Percentiles rank a stretch among this genome's conserved stretches.
These are phyloP conservation scores for Synanceia verrucosa DNA, from an alignment of 2,797 vertebrate species.

Conservation along the genomic window DNA sequence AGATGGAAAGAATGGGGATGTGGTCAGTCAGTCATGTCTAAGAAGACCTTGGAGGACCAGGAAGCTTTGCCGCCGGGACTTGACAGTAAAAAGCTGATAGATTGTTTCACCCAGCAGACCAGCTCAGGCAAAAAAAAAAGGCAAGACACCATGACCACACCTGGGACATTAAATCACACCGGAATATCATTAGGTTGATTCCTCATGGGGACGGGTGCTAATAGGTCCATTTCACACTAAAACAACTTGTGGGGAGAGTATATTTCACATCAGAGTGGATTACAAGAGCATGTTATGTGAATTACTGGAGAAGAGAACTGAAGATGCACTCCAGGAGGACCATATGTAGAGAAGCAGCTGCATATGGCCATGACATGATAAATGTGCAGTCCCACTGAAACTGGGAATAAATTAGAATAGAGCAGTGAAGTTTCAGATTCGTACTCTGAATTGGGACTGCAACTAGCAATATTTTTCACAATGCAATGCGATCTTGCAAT, in stretches of 20 bases:
- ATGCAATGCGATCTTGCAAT: background rate
- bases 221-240: conserved; percentile 53
- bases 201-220: conserved; percentile 35
- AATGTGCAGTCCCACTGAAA: conserved; percentile 10
- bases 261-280: conserved; percentile 28
- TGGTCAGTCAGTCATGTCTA: conserved; percentile 81
- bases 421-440: background rate
- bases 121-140: conserved; percentile 35
- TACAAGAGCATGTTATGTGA: background rate
- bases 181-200: conserved; percentile 63
- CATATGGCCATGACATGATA: conserved; percentile 11
- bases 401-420: conserved; percentile 1
- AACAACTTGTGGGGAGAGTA: conserved; percentile 23
- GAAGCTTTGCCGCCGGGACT: conserved; percentile 52
- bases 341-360: background rate
- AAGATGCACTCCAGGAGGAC: conserved; percentile 1
- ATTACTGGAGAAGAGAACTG: background rate
- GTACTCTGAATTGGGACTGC: background rate
- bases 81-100: conserved; percentile 64
- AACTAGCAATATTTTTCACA: background rate
- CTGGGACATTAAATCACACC: conserved; percentile 59
- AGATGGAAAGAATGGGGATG: conserved; percentile 73
- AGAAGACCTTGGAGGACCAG: conserved; percentile 78
- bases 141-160: conserved; percentile 63
- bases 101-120: conserved; percentile 60